Percentiles rank a stretch among this genome's conserved stretches.
Evolutionary conservation across 2,888 invertebrate genomes (phyloP).

Genomic region (Lamellibrachia satsuma): DNA sequence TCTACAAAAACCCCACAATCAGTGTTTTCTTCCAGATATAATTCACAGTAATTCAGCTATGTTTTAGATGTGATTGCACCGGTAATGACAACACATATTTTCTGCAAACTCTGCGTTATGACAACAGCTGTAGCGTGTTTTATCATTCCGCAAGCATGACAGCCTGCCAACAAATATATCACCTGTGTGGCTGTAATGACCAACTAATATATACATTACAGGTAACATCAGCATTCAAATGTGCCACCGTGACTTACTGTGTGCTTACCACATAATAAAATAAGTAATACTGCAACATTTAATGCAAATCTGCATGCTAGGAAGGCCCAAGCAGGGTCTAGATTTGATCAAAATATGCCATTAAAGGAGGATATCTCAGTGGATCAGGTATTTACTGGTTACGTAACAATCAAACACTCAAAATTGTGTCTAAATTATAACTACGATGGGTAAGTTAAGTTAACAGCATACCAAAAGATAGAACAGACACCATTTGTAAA

Average conservation of each 20-base stretch:
- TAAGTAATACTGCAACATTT: background rate
- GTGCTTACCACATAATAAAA: background rate
- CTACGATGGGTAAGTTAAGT: too few species aligned
- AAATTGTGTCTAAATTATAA: too few species aligned
- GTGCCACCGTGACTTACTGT: background rate
- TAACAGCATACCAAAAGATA: too few species aligned
- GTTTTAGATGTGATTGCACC: background rate
- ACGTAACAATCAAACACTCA: background rate
- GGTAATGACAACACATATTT: background rate
- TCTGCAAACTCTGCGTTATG: background rate
- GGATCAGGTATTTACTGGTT: background rate
- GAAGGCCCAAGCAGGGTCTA: background rate
- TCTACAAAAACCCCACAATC: background rate
- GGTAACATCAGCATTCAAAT: slow-evolving; percentile 12
- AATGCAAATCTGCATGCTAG: background rate
- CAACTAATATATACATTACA: slow-evolving; percentile 11
- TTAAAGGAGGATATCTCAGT: background rate
- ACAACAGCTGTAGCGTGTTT: background rate
- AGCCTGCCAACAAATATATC: background rate
- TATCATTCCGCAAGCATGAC: background rate
- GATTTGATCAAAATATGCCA: too few species aligned
- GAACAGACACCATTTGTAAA: too few species aligned
- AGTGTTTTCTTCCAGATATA: background rate
- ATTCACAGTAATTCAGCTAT: background rate
- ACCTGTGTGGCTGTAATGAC: background rate